Percentiles rank a stretch among this genome's conserved stretches.
phyloP scores from a whole-genome alignment of 2,113 vertebrate species.

The Leuciscus idus region DNA sequence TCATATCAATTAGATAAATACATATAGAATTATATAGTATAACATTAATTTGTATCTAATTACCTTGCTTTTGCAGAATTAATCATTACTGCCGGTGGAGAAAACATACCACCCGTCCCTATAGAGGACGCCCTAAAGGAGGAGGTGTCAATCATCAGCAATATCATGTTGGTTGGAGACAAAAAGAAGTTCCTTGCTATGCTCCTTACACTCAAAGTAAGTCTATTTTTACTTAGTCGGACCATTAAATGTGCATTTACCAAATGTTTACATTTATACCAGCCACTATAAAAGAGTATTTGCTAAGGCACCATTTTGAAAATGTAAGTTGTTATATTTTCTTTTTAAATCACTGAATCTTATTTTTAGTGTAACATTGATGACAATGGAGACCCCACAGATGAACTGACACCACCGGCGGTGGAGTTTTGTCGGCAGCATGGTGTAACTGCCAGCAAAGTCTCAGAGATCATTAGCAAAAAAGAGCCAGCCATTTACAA shows the following conservation, averaged over 20 bases:
- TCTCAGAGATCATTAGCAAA: constrained; percentile 71
- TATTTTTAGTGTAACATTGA: constrained; percentile 68
- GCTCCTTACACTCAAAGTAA: constrained; percentile 80
- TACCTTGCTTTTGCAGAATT: constrained; percentile 67
- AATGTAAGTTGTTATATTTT: not conserved
- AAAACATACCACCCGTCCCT: constrained; percentile 79
- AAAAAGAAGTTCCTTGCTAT: constrained; percentile 81
- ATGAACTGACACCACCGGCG: constrained; percentile 70
- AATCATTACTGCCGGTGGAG: constrained; percentile 81
- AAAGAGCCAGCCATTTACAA: constrained; percentile 74
- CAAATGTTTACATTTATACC: not conserved
- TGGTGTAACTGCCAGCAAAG: constrained; percentile 59
- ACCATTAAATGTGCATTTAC: not conserved
- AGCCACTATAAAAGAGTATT: not conserved
- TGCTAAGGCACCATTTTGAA: not conserved
- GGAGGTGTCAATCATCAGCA: constrained; percentile 75
- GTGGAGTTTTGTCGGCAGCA: constrained; percentile 66
- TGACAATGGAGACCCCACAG: constrained; percentile 71
- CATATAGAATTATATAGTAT: not conserved
- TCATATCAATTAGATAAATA: not conserved
- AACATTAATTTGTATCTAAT: not conserved
- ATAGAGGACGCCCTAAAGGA: constrained; percentile 76
- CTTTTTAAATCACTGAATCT: not conserved
- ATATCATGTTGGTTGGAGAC: constrained; percentile 79
- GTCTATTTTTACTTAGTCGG: not conserved